phyloP scores from a whole-genome alignment of 2,113 vertebrate species.

The Puntigrus tetrazona region DNA sequence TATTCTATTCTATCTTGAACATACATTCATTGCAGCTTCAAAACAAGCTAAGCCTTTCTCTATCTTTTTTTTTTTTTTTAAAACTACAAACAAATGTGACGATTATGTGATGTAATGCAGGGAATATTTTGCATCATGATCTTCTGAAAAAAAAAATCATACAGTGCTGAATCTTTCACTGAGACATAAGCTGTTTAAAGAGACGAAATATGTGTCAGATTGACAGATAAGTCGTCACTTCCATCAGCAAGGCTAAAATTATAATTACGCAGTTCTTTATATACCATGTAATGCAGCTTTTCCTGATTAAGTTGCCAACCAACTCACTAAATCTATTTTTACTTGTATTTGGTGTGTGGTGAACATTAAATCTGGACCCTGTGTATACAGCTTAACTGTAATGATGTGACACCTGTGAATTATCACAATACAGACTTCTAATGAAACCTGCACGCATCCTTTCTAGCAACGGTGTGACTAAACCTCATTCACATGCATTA shows the following conservation, averaged over 20 bases:
- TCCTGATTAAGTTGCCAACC: neutral
- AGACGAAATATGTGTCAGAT: neutral
- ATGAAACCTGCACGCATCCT: constrained; percentile 1
- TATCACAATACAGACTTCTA: neutral
- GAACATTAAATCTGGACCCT: neutral
- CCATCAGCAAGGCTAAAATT: neutral
- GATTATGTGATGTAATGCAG: neutral
- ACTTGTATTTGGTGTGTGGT: neutral
- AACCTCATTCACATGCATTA: neutral
- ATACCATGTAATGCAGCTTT: neutral
- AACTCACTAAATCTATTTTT: neutral
- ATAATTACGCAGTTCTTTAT: neutral
- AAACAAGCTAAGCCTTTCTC: neutral
- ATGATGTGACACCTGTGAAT: neutral
- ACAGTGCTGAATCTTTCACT: neutral
- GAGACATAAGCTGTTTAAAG: neutral
- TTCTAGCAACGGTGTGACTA: neutral
- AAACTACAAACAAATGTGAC: neutral
- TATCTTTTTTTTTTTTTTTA: neutral
- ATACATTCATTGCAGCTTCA: neutral
- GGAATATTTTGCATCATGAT: neutral
- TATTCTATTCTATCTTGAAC: no score
- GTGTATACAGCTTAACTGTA: neutral
- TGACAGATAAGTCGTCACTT: neutral
- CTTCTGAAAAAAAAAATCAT: no score